Base-by-base conservation (phyloP, 2,113 vertebrate genomes). In the Numenius arquata region DNA sequence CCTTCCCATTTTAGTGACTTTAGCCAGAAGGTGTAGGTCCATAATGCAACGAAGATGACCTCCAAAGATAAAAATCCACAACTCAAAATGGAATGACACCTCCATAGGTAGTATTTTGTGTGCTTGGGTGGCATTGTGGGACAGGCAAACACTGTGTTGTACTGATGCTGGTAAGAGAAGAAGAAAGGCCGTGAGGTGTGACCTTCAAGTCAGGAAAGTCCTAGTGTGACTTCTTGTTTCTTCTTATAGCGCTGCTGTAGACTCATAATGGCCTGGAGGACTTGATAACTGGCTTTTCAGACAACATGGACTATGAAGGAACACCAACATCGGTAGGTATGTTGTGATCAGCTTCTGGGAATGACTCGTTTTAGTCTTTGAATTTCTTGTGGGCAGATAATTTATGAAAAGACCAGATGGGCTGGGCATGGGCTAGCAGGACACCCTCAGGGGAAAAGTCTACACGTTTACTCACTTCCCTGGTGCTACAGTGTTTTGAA, bases 221-320 rank as follows among this genome's bases (percentile, higher is more conserved):
- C 29, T 27, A 29, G 61, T 1, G 2, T 73, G 17, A 34, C 29
- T 56, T 71, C 17, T 19, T 53, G 41, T 82, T 61, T 47, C 30
- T 88, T 61, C 45, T 65, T 53, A 47, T 72, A 55, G 56, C 12
- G 27, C 26, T 89, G 34, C 30, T 47, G 29, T 68, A 99, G 98
- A 97, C 98, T 75, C 97, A 94, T 73, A 95, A 90, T 89, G 98
- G 97, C 77, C 97, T 98, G 85, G 98, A 99, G 81, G 98, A 98
- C 86, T 92, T 98, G 90, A 96, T 98, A 55, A 98, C 98, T 47
- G 97, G 98, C 89, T 97, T 97, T 99, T 59, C 98, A 98, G 87
- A 97, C 98, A 97, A 97, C 96, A 88, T 98, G 98, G 95, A 98
- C 93, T 81, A 96, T 98, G 91, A 98, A 99, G 91, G 98, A 99